Evolutionary conservation across 2,888 invertebrate species (phyloP).

Genomic region (Elmis aenea): DNA sequence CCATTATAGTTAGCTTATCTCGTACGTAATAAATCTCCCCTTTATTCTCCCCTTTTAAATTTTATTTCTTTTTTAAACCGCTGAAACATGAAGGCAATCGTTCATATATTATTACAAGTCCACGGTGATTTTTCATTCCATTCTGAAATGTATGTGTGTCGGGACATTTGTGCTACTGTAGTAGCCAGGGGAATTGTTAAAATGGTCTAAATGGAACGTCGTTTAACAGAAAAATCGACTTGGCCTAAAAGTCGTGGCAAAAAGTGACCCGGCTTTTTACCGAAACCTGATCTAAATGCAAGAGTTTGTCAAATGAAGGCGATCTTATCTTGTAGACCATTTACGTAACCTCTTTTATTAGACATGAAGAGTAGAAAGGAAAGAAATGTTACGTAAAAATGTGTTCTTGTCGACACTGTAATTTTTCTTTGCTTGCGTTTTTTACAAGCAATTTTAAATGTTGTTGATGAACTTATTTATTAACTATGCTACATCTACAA

Average conservation of each 20-base stretch:
- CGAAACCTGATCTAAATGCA: slow-evolving; percentile 13
- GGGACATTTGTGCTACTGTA: slow-evolving; percentile 6
- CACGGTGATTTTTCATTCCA: slow-evolving; percentile 8
- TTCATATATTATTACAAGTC: slow-evolving; percentile 9
- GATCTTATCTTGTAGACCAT: no score
- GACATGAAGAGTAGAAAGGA: no score
- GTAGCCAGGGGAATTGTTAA: slow-evolving; percentile 9
- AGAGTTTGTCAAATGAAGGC: slow-evolving; percentile 20
- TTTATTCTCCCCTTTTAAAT: slow-evolving; percentile 4
- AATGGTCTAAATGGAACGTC: slow-evolving; percentile 8
- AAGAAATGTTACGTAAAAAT: no score
- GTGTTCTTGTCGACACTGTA: no score
- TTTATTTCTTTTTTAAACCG: slow-evolving; percentile 9
- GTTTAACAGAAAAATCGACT: slow-evolving; percentile 17
- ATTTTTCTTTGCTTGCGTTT: no score
- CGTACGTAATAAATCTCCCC: slow-evolving; percentile 7
- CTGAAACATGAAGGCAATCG: slow-evolving; percentile 9
- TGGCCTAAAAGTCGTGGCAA: slow-evolving; percentile 11
- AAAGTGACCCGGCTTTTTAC: slow-evolving; percentile 15
- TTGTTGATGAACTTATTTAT: no score
- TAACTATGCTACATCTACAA: no score
- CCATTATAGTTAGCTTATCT: slow-evolving; percentile 7
- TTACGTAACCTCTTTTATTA: no score
- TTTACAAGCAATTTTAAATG: no score
- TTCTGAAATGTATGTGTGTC: slow-evolving; percentile 5